Percentiles rank a stretch among this genome's conserved stretches.
Evolutionary conservation across 2,113 vertebrate genomes (phyloP).

Genomic region (Anas platyrhynchos): DNA sequence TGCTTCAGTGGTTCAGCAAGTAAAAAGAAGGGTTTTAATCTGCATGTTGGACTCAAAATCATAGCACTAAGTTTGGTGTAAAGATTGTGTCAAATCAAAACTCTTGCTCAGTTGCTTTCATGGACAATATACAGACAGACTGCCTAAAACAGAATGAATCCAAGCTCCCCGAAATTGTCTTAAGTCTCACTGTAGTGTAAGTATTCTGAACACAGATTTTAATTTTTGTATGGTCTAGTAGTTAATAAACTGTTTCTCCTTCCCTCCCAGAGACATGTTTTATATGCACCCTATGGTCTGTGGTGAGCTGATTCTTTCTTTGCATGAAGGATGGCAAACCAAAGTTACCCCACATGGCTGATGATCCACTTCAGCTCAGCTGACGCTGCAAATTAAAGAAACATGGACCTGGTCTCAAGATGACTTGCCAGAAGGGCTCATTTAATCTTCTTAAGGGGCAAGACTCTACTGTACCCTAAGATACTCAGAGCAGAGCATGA

Average conservation of each 20-base stretch:
- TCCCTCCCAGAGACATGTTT: rapidly evolving
- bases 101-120: background rate
- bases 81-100: background rate
- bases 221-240: background rate
- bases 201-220: background rate
- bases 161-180: background rate
- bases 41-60: background rate
- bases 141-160: background rate
- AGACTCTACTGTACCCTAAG: background rate
- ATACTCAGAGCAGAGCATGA: background rate
- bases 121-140: background rate
- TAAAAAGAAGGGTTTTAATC: background rate
- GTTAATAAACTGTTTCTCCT: background rate
- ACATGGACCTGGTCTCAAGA: background rate
- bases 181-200: background rate
- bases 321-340: background rate
- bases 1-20: background rate
- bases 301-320: background rate
- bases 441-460: background rate
- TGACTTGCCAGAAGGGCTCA: background rate
- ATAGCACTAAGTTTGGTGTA: background rate
- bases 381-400: background rate
- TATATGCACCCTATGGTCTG: background rate
- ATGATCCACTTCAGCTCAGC: background rate
- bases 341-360: background rate